A percentile compares a stretch with the other conserved stretches of the same genome.
Evolutionary conservation across 2,888 invertebrate species (phyloP).

Genomic region (Drosophila recens): DNA sequence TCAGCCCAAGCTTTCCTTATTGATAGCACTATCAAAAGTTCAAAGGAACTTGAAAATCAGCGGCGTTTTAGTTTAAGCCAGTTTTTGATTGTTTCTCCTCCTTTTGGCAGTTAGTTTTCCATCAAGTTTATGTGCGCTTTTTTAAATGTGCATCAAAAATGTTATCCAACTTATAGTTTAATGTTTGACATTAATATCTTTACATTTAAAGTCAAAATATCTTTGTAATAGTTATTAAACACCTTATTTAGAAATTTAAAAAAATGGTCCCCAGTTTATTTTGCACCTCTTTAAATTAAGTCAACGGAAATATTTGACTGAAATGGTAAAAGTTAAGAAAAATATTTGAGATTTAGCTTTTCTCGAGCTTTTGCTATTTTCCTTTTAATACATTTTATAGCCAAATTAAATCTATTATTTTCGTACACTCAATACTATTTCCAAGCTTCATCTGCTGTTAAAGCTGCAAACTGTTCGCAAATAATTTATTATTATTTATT

Average conservation of each 20-base stretch:
- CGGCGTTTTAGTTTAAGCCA: neutral
- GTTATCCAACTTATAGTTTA: no score
- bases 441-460: neutral
- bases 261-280: neutral
- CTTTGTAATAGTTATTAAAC: no score
- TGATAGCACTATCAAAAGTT: slow-evolving; percentile 26
- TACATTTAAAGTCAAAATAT: no score
- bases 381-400: neutral
- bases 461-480: neutral
- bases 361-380: neutral
- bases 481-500: no score
- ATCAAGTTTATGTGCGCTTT: neutral
- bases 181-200: no score
- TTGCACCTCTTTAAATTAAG: neutral
- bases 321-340: no score
- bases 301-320: no score
- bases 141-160: no score
- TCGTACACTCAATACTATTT: neutral
- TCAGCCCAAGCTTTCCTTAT: slow-evolving; percentile 32
- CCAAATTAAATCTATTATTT: no score
- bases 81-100: slow-evolving; percentile 7
- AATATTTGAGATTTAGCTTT: no score
- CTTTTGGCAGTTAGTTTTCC: neutral
- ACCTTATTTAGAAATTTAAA: no score
- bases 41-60: slow-evolving; percentile 20